phyloP scores from a whole-genome alignment of 92 coral and sea anemone species.

The Scolanthus callimorphus region DNA sequence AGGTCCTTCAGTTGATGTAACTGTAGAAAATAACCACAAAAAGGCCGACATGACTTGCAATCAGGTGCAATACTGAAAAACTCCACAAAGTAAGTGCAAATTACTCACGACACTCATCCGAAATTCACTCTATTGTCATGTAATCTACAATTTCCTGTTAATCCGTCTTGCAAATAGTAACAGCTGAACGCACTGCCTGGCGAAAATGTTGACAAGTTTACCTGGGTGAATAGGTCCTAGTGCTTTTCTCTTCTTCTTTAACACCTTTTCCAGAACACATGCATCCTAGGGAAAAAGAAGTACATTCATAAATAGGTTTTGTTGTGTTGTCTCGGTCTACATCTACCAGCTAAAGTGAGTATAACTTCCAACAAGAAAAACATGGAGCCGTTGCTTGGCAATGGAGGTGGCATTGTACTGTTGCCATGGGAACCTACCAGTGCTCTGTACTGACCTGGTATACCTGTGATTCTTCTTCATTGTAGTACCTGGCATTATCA shows the following conservation, averaged over 20 bases:
- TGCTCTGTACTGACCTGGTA: slow-evolving; percentile 90
- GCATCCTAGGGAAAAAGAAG: slow-evolving; percentile 76
- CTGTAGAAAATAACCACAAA: no score
- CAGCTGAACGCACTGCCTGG: no score
- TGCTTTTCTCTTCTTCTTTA: slow-evolving; percentile 85
- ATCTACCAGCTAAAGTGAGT: not conserved
- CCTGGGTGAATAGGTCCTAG: slow-evolving; percentile 83
- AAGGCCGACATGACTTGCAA: no score
- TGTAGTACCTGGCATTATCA: slow-evolving; percentile 96
- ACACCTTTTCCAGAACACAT: slow-evolving; percentile 84
- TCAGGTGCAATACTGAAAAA: no score
- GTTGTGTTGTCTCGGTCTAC: not conserved
- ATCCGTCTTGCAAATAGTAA: no score
- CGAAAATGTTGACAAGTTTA: no score
- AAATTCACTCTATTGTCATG: no score
- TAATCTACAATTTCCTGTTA: no score
- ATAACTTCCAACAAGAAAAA: not conserved
- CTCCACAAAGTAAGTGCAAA: no score
- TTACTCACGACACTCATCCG: no score
- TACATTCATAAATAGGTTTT: not conserved
- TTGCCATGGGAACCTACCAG: no score
- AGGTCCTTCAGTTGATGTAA: slow-evolving; percentile 11
- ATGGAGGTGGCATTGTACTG: no score
- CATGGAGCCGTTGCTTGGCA: not conserved
- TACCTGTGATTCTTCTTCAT: slow-evolving; percentile 97